These are phyloP conservation scores for Leptoclinus maculatus DNA, from an alignment of 2,797 vertebrate species.

Conservation along the genomic window DNA sequence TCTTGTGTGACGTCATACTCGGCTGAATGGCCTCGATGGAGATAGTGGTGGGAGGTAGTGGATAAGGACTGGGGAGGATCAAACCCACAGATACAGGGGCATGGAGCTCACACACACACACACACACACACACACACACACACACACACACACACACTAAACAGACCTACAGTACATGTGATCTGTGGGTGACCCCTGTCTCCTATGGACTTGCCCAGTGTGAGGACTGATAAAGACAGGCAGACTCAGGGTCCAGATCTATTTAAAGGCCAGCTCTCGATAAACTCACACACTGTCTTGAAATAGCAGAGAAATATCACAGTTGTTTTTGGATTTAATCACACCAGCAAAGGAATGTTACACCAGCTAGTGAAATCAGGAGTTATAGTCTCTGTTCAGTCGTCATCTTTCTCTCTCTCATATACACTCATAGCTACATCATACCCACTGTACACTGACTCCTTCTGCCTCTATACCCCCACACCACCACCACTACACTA, in stretches of 20 bases:
- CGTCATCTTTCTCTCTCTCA: constrained; percentile 6
- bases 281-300: constrained; percentile 40
- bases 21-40: constrained; percentile 43
- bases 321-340: constrained; percentile 35
- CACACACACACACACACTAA: not conserved
- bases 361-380: constrained; percentile 18
- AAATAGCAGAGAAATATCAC: constrained; percentile 33
- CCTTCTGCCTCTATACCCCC: not conserved
- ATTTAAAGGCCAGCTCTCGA: constrained; percentile 55
- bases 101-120: not conserved
- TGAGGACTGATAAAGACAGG: constrained; percentile 47
- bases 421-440: not conserved
- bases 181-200: constrained; percentile 32
- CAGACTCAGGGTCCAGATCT: constrained; percentile 44
- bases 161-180: constrained; percentile 12
- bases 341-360: constrained; percentile 5
- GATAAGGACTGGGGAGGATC: constrained; percentile 54
- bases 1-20: constrained; percentile 52
- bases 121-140: not conserved
- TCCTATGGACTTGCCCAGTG: constrained; percentile 21
- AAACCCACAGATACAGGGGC: not conserved
- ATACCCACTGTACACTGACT: not conserved
- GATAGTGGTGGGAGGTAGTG: constrained; percentile 47
- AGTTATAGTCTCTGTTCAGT: not conserved
- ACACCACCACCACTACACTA: not conserved